Conservation (phyloP, 2,888 invertebrate genomes). For the Lepidocyrtoides sp. region DNA sequence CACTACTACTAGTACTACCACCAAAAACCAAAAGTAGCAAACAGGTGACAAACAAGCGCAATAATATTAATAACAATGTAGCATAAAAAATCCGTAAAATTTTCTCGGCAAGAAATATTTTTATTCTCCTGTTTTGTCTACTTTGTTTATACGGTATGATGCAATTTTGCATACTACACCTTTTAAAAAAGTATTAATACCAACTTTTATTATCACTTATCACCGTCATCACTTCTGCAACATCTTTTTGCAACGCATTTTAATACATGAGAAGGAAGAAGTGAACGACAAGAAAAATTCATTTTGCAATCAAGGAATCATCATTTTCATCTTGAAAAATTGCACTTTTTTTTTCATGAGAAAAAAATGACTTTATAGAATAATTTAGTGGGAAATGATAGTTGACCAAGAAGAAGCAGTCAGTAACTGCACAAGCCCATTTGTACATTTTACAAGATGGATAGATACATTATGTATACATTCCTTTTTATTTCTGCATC, state of each 20-base stretch:
- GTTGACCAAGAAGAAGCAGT: constrained; percentile 3
- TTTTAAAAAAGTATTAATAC: constrained; percentile 15
- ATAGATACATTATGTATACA: too few species aligned
- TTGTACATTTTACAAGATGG: constrained; percentile 27
- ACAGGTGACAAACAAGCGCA: background rate
- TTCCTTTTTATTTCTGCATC: constrained; percentile 25
- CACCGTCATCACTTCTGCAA: background rate
- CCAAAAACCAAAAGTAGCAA: background rate
- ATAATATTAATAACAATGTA: constrained; percentile 5
- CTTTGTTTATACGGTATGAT: background rate
- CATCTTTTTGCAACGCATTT: background rate
- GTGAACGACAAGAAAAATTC: constrained; percentile 67
- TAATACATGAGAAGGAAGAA: constrained; percentile 14
- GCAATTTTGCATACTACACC: constrained; percentile 26
- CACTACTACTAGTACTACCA: background rate
- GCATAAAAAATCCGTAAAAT: constrained; percentile 34
- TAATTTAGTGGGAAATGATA: constrained; percentile 57
- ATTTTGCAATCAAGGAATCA: constrained; percentile 62
- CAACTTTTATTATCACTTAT: constrained; percentile 35
- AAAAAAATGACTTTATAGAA: constrained; percentile 57
- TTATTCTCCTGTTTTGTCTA: background rate
- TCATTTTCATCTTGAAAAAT: constrained; percentile 63
- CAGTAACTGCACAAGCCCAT: constrained; percentile 41
- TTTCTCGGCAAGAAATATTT: constrained; percentile 25
- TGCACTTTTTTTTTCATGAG: constrained; percentile 50